Base-by-base conservation (phyloP, 2,888 invertebrate genomes). In the Cephus pygmeus region DNA sequence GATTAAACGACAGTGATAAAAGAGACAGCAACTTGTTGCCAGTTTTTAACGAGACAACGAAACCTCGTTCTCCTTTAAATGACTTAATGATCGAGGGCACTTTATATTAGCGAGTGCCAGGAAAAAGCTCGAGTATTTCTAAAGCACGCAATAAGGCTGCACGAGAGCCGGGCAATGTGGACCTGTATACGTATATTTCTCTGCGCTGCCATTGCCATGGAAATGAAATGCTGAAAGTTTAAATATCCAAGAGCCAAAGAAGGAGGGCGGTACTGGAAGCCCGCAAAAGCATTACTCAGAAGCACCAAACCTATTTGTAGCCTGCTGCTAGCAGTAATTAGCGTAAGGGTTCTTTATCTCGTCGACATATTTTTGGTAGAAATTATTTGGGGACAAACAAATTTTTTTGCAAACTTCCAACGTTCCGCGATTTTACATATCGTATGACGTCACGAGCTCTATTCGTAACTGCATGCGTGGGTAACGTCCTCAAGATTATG, bases 281-380 rank as follows among this genome's bases (percentile, higher is more conserved):
- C 78, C 75, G 74, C 79, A 30, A 71, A 81, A 76, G 79, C 83
- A 83, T 85, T 85, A 83, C 77, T 84, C 84, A 83, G 80, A 79
- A 80, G 75, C 69, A 68, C 9, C 34, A 71, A 31, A 79, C 79
- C 78, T 81, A 73, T 83, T 82, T 77, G 78, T 83, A 81, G 79
- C 73, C 78, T 75, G 69, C 69, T 33, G 36, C 36, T 69, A 69
- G 74, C 11, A n/a, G 74, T 69, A 84, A 85, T 86, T 85, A 85
- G 82, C 84, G 84, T 85, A 85, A 86, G 83, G 84, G 83, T 83
- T 83, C 83, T 85, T 84, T 85, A 84, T 85, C 85, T 83, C 81
- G 78, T 73, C 73, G 76, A 81, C 78, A 81, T 0, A 1, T 79
- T 84, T 79, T 78, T 75, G 77, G 75, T 75, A 77, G 75, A 81